Conservation (phyloP, 2,113 vertebrate species). For the Osmerus mordax region DNA sequence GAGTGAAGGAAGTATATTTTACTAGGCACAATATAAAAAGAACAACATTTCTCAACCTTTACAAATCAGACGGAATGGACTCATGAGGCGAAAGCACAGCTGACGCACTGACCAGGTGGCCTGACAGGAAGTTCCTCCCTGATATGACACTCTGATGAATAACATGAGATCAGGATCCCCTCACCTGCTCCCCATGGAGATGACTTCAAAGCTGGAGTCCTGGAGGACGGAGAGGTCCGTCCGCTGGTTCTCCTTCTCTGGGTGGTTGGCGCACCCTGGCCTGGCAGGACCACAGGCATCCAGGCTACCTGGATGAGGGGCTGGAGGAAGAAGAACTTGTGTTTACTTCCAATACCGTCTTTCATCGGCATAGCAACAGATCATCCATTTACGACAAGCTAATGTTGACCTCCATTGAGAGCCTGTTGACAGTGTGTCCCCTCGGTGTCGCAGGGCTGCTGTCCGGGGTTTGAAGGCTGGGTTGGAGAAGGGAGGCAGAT, state of each 20-base stretch:
- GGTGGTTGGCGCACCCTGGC: not conserved
- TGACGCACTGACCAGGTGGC: no score
- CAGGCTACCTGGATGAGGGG: not conserved
- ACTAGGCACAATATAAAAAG: no score
- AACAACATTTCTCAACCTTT: no score
- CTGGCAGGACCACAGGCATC: slow-evolving; percentile 35
- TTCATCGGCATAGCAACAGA: not conserved
- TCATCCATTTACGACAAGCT: not conserved
- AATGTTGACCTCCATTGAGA: not conserved
- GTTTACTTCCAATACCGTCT: not conserved
- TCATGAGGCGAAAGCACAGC: no score
- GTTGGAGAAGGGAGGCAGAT: not conserved
- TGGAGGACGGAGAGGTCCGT: slow-evolving; percentile 38
- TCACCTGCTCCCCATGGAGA: slow-evolving; percentile 71
- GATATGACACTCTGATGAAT: no score
- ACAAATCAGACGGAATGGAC: no score
- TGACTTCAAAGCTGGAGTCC: slow-evolving; percentile 65
- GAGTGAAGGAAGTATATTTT: no score
- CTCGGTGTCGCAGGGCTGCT: not conserved
- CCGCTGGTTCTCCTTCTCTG: slow-evolving; percentile 12
- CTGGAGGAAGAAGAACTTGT: not conserved
- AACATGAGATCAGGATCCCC: not conserved
- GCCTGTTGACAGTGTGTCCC: slow-evolving; percentile 7
- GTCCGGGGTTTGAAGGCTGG: not conserved
- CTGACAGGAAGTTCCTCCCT: no score